Evolutionary conservation across 2,113 vertebrate genomes (phyloP).

Genomic region (Cariama cristata): DNA sequence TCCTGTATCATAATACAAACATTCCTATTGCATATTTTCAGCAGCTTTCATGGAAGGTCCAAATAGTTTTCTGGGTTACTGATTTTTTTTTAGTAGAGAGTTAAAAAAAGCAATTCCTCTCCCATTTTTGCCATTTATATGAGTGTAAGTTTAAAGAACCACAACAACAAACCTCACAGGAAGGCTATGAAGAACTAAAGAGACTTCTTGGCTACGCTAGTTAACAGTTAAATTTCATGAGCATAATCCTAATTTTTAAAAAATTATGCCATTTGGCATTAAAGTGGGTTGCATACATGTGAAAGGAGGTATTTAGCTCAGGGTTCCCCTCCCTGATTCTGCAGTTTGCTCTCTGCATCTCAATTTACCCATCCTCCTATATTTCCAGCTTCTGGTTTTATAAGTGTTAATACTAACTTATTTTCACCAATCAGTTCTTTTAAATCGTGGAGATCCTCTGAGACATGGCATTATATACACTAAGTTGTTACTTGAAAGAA

Average conservation of each 20-base stretch:
- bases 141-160: not conserved
- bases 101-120: not conserved
- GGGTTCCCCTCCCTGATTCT: not conserved
- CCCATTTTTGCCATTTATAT: not conserved
- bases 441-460: not conserved
- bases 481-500: not conserved
- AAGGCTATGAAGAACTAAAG: not conserved
- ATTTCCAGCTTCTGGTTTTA: not conserved
- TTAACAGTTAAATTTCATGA: not conserved
- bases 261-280: not conserved
- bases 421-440: not conserved
- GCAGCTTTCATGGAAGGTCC: not conserved
- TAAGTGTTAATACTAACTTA: not conserved
- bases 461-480: not conserved
- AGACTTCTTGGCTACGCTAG: not conserved
- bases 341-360: not conserved
- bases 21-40: not conserved
- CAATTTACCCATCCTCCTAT: rapidly evolving
- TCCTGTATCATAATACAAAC: not conserved
- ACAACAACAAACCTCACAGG: not conserved
- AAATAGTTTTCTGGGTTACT: not conserved
- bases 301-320: not conserved
- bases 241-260: not conserved
- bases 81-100: not conserved
- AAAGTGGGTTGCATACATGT: not conserved